Evolutionary conservation across 2,888 invertebrate genomes (phyloP).

Genomic region (Drosophila cognata): DNA sequence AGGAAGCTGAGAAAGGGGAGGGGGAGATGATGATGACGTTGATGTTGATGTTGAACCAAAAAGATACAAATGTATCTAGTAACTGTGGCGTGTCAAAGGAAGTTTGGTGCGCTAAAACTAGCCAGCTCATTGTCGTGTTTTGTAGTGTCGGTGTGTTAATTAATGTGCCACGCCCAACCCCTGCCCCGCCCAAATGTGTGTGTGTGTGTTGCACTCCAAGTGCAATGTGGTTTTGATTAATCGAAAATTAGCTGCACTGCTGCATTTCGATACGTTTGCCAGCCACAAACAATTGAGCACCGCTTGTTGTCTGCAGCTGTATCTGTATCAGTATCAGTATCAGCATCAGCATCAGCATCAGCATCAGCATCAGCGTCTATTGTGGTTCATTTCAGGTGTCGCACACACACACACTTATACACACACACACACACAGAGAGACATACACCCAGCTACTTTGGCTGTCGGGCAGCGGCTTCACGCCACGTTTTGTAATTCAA

Average conservation of each 20-base stretch:
- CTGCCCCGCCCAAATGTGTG: background rate
- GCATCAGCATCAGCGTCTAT: slow-evolving; percentile 15
- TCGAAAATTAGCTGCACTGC: slow-evolving; percentile 53
- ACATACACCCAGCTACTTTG: slow-evolving; percentile 2
- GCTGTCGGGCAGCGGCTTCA: slow-evolving; percentile 12
- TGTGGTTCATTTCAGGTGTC: slow-evolving; percentile 67
- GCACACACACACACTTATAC: slow-evolving; percentile 1
- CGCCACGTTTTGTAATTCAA: slow-evolving; percentile 58
- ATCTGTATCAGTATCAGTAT: slow-evolving; percentile 3
- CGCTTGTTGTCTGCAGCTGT: slow-evolving; percentile 43
- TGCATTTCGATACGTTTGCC: slow-evolving; percentile 45
- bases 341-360: background rate
- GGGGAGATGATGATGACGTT: slow-evolving; percentile 8
- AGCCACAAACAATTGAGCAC: slow-evolving; percentile 17
- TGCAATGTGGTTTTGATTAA: slow-evolving; percentile 52
- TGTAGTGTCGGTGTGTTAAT: slow-evolving; percentile 54
- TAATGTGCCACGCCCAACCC: slow-evolving; percentile 62
- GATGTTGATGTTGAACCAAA: slow-evolving; percentile 51
- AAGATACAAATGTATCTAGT: slow-evolving; percentile 52
- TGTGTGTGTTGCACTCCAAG: background rate
- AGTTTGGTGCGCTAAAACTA: slow-evolving; percentile 45
- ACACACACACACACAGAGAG: background rate
- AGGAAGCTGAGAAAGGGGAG: background rate
- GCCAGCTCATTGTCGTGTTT: slow-evolving; percentile 63
- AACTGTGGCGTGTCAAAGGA: slow-evolving; percentile 30